These are phyloP conservation scores for Panagrolaimus sp. DNA, from an alignment of 1,140 invertebrate genomes.

Conservation along the genomic window DNA sequence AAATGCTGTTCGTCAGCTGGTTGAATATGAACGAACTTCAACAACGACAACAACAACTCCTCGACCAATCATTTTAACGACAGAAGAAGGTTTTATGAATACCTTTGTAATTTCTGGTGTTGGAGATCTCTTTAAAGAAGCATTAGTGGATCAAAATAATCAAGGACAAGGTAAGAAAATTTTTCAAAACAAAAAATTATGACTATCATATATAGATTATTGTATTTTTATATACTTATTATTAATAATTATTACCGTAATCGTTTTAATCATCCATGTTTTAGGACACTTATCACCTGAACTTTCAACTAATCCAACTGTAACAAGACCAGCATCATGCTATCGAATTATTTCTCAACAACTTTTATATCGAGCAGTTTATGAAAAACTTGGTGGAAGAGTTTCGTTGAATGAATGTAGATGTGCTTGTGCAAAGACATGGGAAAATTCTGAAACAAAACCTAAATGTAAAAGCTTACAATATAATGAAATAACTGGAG, in stretches of 20 bases:
- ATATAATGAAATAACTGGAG: conserved; percentile 31
- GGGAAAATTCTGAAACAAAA: conserved; percentile 19
- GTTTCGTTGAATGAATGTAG: conserved; percentile 33
- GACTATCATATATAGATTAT: no score
- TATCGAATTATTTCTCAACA: conserved; percentile 30
- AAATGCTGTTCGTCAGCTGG: conserved; percentile 18
- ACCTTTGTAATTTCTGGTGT: conserved; percentile 28
- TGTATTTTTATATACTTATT: no score
- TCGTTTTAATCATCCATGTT: no score
- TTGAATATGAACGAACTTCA: conserved; percentile 19
- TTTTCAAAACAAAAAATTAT: no score
- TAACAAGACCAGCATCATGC: conserved; percentile 25
- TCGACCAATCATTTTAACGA: conserved; percentile 8
- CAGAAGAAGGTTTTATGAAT: conserved; percentile 29
- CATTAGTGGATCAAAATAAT: background rate
- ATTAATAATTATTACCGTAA: no score
- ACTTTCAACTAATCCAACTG: conserved; percentile 13
- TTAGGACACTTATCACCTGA: background rate
- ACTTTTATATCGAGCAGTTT: conserved; percentile 24
- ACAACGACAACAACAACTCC: conserved; percentile 26
- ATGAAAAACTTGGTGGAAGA: conserved; percentile 9
- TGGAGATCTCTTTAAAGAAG: conserved; percentile 19
- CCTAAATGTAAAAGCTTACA: conserved; percentile 49
- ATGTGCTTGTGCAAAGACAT: conserved; percentile 50
- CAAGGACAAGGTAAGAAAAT: no score